Evolutionary conservation across 1,140 invertebrate species (phyloP).

Genomic region (Drosophila arizonae): DNA sequence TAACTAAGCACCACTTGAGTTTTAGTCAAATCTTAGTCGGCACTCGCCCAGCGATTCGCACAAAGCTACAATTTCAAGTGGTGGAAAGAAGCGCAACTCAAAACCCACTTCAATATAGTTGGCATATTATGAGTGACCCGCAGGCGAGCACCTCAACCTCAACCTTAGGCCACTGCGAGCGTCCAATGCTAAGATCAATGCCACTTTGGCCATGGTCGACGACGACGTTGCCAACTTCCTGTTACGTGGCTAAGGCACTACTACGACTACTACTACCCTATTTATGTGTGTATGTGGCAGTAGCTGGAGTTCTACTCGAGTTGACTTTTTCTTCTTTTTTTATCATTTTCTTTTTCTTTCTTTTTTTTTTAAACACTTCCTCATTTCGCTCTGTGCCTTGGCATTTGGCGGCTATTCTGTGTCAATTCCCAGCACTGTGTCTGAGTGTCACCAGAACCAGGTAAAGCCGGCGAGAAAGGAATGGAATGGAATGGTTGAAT

Average conservation of each 20-base stretch:
- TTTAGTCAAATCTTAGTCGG: constrained; percentile 28
- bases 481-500: constrained; percentile 52
- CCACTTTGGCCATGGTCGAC: constrained; percentile 53
- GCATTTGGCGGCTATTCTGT: constrained; percentile 79
- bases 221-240: constrained; percentile 65
- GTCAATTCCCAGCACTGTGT: constrained; percentile 74
- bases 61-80: constrained; percentile 50
- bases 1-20: constrained; percentile 41
- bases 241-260: constrained; percentile 29
- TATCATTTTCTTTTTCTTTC: constrained; percentile 28
- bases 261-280: constrained; percentile 71
- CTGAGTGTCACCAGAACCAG: constrained; percentile 63
- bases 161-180: constrained; percentile 38
- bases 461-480: not conserved
- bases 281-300: constrained; percentile 42
- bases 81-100: constrained; percentile 46
- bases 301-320: constrained; percentile 25
- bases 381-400: constrained; percentile 74
- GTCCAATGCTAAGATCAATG: constrained; percentile 80
- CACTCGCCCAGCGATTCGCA: constrained; percentile 23
- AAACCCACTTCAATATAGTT: constrained; percentile 56
- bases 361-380: constrained; percentile 66
- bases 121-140: constrained; percentile 60
- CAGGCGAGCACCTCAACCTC: constrained; percentile 55
- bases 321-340: constrained; percentile 25